Conservation (phyloP, 1,140 invertebrate species). For the Hyles vespertilio region DNA sequence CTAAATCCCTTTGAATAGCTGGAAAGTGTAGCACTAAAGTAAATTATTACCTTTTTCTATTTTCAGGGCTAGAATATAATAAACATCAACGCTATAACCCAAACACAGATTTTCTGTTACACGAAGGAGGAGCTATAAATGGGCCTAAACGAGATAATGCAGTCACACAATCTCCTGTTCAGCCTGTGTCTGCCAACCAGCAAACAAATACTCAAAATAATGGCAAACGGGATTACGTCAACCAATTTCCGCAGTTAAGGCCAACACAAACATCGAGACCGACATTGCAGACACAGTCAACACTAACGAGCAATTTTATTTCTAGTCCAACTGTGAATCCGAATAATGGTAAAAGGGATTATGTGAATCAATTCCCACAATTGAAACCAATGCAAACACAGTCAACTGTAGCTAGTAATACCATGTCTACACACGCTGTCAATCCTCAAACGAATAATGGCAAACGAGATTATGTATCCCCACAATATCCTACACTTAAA, state of each 20-base stretch:
- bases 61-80: constrained; percentile 38
- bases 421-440: background rate
- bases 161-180: constrained; percentile 6
- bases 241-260: constrained; percentile 42
- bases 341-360: constrained; percentile 21
- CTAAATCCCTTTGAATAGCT: too few relatives aligned
- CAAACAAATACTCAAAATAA: constrained; percentile 4
- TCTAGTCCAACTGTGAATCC: background rate
- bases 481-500: constrained; percentile 25
- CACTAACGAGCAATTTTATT: constrained; percentile 11
- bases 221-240: constrained; percentile 27
- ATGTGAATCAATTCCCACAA: constrained; percentile 40
- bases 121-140: constrained; percentile 42
- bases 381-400: constrained; percentile 23
- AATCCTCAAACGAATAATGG: constrained; percentile 8
- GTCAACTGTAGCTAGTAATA: background rate
- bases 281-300: constrained; percentile 13
- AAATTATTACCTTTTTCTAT: constrained; percentile 8
- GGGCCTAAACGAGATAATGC: constrained; percentile 30
- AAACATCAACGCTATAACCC: constrained; percentile 39
- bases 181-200: background rate
- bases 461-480: constrained; percentile 29
- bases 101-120: constrained; percentile 56
- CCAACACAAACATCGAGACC: constrained; percentile 7
- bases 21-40: background rate